Base-by-base conservation (phyloP, 2,113 vertebrate genomes). In the Fulmarus glacialis region DNA sequence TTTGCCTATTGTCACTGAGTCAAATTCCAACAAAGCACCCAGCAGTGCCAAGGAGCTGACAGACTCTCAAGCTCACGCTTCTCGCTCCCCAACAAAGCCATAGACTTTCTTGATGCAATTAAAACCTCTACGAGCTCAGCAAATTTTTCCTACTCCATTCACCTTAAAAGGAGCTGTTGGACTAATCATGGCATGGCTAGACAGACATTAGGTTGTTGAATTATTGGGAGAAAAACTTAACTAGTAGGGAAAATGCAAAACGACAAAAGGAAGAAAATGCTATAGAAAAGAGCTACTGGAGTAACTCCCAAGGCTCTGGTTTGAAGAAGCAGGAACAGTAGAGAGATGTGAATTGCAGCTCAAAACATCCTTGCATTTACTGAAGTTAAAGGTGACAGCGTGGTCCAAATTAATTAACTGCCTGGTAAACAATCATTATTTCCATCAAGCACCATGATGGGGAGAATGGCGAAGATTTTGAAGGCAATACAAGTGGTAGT, bases 401-500 rank as follows among this genome's bases (percentile, higher is more conserved):
- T 70, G 80, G 78, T 91, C 89, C 84, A 91, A 42, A 66, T 58
- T 23, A 58, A 68, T 43, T 38, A 72, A 91, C 64, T 90, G 71
- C 78, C 67, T 77, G 84, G 89, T 82, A 56, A 93, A 92, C 67
- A 63, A 94, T 53, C 53, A 26, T 90, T 67, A 74, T 32, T 95
- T 91, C 91, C 1, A 1, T 94, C 93, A 93, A 97, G 97, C 95
- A 97, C 96, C 96, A 71, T 40, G 93, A 74, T 88, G 92, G 84
- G 73, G 72, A 96, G 87, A 87, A 96, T 90, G 94, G 87, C 10
- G 4, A 79, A 82, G 91, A 56, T 60, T 95, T 15, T 96, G 88
- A 95, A 95, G 96, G 96, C 96, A 95, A 97, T 43, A 96, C 89
- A 60, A 88, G 95, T 43, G 78, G 95, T 40, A 83, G 94, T 78